Evolutionary conservation across 2,797 vertebrate genomes (phyloP).

Genomic region (Gallinago solitaria): DNA sequence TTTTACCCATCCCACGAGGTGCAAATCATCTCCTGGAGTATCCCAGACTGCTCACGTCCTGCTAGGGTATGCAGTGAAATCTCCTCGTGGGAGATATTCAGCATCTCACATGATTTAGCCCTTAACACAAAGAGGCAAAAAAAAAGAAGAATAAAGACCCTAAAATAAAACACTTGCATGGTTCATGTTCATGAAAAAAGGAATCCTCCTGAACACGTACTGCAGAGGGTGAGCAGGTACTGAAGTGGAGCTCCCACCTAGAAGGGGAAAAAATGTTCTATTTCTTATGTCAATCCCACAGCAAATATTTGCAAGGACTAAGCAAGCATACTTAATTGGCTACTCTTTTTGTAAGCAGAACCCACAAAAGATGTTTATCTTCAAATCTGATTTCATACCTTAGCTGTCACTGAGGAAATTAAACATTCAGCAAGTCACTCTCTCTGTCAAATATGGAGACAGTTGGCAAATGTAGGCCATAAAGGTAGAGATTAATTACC

Average conservation of each 20-base stretch:
- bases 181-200: neutral
- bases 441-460: slow-evolving; percentile 66
- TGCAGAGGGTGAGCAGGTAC: neutral
- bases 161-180: neutral
- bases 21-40: neutral
- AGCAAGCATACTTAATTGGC: slow-evolving; percentile 68
- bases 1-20: neutral
- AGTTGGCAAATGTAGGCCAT: slow-evolving; percentile 70
- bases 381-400: slow-evolving; percentile 70
- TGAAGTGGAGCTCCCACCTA: neutral
- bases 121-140: neutral
- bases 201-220: neutral
- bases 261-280: neutral
- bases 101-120: neutral
- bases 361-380: slow-evolving; percentile 61
- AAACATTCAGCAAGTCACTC: slow-evolving; percentile 69
- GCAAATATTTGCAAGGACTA: slow-evolving; percentile 63
- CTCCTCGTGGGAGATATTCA: neutral
- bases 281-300: slow-evolving; percentile 27
- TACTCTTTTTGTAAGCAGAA: slow-evolving; percentile 47
- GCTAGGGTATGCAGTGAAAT: neutral
- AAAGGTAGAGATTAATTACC: slow-evolving; percentile 70
- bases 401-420: slow-evolving; percentile 65
- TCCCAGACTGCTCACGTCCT: neutral
- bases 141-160: neutral